Evolutionary conservation across 2,888 invertebrate genomes (phyloP), one percentile per base, ranked within the genome.

Genomic region (Xylota sylvarum): DNA sequence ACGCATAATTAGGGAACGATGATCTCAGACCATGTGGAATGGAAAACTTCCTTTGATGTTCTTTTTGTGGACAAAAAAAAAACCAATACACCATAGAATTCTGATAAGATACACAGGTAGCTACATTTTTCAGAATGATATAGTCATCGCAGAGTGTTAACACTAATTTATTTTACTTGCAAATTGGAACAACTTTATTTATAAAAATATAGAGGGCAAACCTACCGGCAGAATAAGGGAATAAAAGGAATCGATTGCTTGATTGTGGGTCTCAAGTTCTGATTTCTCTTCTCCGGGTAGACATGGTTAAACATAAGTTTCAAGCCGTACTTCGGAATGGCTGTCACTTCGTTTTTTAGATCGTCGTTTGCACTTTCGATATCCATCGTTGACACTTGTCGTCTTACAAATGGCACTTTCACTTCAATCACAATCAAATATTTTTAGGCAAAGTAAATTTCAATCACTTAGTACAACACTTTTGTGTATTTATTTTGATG

Each of bases 291-390:
- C 90, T 96, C 94, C 0, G 96, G 95, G 93, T 95, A 97, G 88
- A 94, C 94, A 93, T 97, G 96, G 92, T 96, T 94, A 88, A 97
- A 93, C 88, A 93, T 94, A n/a, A 96, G 93, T 92, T 96, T 96
- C 88, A 97, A 93, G 10, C 97, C 97, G 90, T 94, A 95, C 84
- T 94, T 94, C 14, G 96, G 95, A 81, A 94, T 91, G 32, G 91
- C 91, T 27, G 91, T 90, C 76, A 91, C 88, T 88, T 92, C 91
- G 64, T 90, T 91, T 58, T 89, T 90, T 32, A 89, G 62, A 46
- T 90, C 90, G 35, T 91, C 92, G 80, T 90, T 91, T 67, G 89
- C 90, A 88, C 91, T 92, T 37, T 90, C 91, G 7, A 90, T 91
- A 77, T 92, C 91, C 89, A 89, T 89, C 73, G 65, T 78, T 70